Evolutionary conservation across 2,888 invertebrate species (phyloP).

Genomic region (Nomada hirtipes): DNA sequence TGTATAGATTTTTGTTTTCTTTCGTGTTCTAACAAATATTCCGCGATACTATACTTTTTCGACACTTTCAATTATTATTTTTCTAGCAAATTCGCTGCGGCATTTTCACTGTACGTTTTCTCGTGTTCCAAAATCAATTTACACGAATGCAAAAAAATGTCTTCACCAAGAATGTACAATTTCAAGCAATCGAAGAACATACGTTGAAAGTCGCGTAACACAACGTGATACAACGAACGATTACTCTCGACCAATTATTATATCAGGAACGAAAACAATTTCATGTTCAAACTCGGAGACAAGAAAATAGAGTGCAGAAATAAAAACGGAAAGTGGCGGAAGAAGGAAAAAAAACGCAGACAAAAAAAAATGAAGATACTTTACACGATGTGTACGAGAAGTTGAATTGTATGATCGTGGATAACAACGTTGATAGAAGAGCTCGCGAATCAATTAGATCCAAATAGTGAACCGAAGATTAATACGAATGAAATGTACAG

Average conservation of each 20-base stretch:
- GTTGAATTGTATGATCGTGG: conserved; percentile 51
- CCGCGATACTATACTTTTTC: background rate
- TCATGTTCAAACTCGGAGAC: background rate
- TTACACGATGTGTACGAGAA: background rate
- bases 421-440: background rate
- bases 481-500: conserved; percentile 26
- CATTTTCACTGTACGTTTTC: background rate
- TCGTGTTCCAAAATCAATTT: conserved; percentile 56
- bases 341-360: background rate
- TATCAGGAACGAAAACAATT: background rate
- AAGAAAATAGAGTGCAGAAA: background rate
- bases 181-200: background rate
- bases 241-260: background rate
- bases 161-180: background rate
- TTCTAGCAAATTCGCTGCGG: conserved; percentile 5
- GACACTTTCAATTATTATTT: background rate
- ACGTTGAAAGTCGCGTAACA: background rate
- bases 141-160: background rate
- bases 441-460: conserved; percentile 23
- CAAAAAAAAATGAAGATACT: background rate
- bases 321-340: background rate
- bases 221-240: background rate
- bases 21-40: background rate
- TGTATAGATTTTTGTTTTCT: background rate
- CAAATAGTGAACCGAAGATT: background rate